A percentile compares a stretch with the other conserved stretches of the same genome.
phyloP scores from a whole-genome alignment of 2,113 vertebrate genomes.

The Leuciscus idus region DNA sequence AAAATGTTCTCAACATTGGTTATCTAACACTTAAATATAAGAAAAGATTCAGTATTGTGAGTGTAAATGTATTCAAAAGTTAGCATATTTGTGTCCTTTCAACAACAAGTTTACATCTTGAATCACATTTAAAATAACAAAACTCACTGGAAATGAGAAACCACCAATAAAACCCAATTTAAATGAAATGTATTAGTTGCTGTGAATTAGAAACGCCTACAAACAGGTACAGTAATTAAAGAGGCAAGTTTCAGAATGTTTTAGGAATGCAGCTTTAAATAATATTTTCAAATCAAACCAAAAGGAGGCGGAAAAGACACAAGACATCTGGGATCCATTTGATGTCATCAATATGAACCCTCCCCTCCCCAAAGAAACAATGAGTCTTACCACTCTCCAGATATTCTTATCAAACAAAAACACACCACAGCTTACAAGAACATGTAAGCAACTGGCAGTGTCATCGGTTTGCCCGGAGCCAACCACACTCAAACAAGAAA shows the following conservation, averaged over 20 bases:
- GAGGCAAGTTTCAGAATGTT: background rate
- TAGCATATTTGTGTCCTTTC: background rate
- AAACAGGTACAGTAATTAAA: background rate
- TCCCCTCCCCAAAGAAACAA: constrained; percentile 9
- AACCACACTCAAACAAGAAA: constrained; percentile 59
- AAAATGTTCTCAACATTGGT: background rate
- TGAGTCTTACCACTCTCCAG: constrained; percentile 34
- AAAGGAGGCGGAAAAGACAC: background rate
- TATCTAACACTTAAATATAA: background rate
- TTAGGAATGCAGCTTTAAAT: background rate
- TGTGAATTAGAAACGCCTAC: background rate
- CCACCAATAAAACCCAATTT: background rate
- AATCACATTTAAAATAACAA: background rate
- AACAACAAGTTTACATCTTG: background rate
- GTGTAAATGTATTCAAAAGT: background rate
- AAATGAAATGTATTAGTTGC: background rate
- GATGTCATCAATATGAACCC: constrained; percentile 59
- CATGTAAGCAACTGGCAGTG: constrained; percentile 39
- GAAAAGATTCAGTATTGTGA: background rate
- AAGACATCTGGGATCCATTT: constrained; percentile 54
- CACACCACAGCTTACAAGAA: constrained; percentile 53
- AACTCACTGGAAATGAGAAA: background rate
- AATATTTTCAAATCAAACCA: background rate
- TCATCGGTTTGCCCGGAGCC: constrained; percentile 53
- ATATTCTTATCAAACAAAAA: constrained; percentile 67